A percentile compares a stretch with the other conserved stretches of the same genome.
These are phyloP conservation scores for Drosophila subpulchrella DNA, from an alignment of 1,140 invertebrate species.

Conservation along the genomic window DNA sequence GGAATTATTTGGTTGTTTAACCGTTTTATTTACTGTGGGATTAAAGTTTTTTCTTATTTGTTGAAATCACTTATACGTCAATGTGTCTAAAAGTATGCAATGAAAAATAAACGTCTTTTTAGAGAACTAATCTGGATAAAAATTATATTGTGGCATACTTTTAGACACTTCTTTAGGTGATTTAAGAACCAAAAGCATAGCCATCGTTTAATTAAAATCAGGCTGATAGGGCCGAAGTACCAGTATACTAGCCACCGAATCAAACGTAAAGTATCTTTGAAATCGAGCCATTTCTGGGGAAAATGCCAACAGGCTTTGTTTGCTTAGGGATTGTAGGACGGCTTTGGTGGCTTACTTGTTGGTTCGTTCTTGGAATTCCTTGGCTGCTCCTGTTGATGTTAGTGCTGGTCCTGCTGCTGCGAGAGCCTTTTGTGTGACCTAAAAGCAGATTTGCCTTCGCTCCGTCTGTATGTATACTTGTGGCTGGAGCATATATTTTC, in stretches of 20 bases:
- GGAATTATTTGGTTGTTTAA: too few species aligned
- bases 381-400: slow-evolving; percentile 17
- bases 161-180: too few species aligned
- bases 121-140: too few species aligned
- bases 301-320: not conserved
- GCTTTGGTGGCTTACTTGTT: slow-evolving; percentile 30
- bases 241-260: too few species aligned
- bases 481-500: slow-evolving; percentile 44
- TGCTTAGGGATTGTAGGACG: not conserved
- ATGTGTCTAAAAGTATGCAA: not conserved
- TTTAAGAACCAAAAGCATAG: too few species aligned
- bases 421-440: slow-evolving; percentile 52
- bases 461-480: slow-evolving; percentile 47
- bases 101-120: too few species aligned
- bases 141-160: too few species aligned
- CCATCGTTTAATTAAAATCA: too few species aligned
- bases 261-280: not conserved
- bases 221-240: not conserved
- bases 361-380: slow-evolving; percentile 24
- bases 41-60: too few species aligned
- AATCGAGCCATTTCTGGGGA: slow-evolving; percentile 1
- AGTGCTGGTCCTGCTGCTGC: slow-evolving; percentile 18
- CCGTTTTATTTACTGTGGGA: too few species aligned
- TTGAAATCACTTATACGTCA: not conserved
- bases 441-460: slow-evolving; percentile 49